Base-by-base conservation (phyloP, 2,888 invertebrate genomes). In the Xestia rhomboidea region DNA sequence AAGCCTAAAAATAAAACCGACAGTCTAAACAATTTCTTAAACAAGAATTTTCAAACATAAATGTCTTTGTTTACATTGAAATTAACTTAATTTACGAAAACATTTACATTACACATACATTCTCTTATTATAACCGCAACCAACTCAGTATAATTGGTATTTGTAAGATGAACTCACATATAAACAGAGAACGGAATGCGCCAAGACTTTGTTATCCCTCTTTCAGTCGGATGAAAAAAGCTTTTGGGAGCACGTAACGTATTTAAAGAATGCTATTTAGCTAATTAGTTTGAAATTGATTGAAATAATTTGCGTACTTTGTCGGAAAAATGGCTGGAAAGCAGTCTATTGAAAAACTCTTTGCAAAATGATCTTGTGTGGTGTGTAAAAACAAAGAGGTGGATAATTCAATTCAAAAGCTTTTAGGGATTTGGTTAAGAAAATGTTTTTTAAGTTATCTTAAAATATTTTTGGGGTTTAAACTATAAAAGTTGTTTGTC, bases 61-160 rank as follows among this genome's bases (percentile, higher is more conserved):
- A 60, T 51, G 44, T 64, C 77, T 38, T 57, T 77, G 78, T 77
- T 83, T 77, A 83, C 83, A 68, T 83, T 78, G 51, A 80, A 82
- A 80, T 78, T 78, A 83, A 78, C 57, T 79, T 81, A 79, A 67
- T 79, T 70, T 81, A 73, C 8, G 66, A 73, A 70, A 80, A 84
- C 81, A 81, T 82, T 84, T 73, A 80, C 46, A n/a, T 81, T 68
- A 74, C 57, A 74, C 64, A 44, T 72, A 66, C 34, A 84, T 67
- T 77, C 67, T 77, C 82, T 38, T 76, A 63, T 73, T 77, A 82
- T 54, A 81, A 81, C 85, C 85, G 76, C 76, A 83, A 82, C 69
- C 62, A 81, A 76, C 72, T 85, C 71, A 13, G 73, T 85, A 18
- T 77, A 71, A 81, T 76, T 82, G 70, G 67, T 85, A 77, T 85